Evolutionary conservation across 2,888 invertebrate genomes (phyloP).

Genomic region (Caradrina kadenii): DNA sequence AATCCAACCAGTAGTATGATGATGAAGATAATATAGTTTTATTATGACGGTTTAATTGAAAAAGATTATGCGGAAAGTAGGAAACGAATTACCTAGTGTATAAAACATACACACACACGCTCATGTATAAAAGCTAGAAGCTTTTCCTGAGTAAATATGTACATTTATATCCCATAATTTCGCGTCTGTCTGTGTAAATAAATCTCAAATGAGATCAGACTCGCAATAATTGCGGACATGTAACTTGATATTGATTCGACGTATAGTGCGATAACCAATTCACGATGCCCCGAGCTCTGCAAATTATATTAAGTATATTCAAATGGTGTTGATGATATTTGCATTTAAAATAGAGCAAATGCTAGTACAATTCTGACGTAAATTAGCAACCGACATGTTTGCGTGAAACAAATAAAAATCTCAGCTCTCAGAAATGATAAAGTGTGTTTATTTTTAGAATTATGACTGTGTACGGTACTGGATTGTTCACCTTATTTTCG

Average conservation of each 20-base stretch:
- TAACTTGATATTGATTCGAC: slow-evolving; percentile 28
- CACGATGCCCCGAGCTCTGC: slow-evolving; percentile 10
- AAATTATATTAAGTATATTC: slow-evolving; percentile 22
- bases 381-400: slow-evolving; percentile 5
- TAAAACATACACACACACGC: not conserved
- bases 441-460: slow-evolving; percentile 40
- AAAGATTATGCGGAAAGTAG: slow-evolving; percentile 15
- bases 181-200: slow-evolving; percentile 35
- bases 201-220: slow-evolving; percentile 37
- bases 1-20: slow-evolving; percentile 15
- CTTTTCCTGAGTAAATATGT: not conserved
- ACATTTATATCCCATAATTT: not conserved
- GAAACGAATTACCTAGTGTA: not conserved
- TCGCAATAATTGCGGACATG: slow-evolving; percentile 22
- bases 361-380: slow-evolving; percentile 2
- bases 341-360: slow-evolving; percentile 36
- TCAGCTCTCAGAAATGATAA: slow-evolving; percentile 29
- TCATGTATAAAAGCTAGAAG: too few relatives aligned
- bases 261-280: slow-evolving; percentile 29
- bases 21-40: not conserved
- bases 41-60: slow-evolving; percentile 7
- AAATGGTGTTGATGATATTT: slow-evolving; percentile 31
- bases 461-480: slow-evolving; percentile 27
- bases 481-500: slow-evolving; percentile 21
- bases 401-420: slow-evolving; percentile 39